Conservation (phyloP, 2,797 vertebrate genomes). For the Girardinus metallicus region DNA sequence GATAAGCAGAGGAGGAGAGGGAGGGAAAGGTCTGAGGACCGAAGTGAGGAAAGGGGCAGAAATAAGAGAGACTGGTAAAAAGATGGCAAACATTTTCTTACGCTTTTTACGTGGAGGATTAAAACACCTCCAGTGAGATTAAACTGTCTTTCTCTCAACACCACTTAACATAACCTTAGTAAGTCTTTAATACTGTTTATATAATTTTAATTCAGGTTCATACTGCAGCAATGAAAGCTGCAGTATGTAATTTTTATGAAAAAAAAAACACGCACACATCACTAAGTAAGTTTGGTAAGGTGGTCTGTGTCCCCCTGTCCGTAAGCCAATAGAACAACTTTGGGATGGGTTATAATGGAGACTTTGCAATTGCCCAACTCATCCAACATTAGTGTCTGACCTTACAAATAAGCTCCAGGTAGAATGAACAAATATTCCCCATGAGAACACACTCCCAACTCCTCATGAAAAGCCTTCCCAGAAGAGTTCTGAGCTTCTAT, state of each 20-base stretch:
- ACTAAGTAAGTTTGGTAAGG: neutral
- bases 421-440: neutral
- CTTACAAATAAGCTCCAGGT: neutral
- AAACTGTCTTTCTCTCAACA: neutral
- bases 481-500: neutral
- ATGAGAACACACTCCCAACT: neutral
- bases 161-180: neutral
- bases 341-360: neutral
- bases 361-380: neutral
- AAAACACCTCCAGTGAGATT: neutral
- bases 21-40: neutral
- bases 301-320: neutral
- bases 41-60: constrained; percentile 16
- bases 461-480: neutral
- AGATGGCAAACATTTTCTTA: constrained; percentile 21
- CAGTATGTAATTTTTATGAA: neutral
- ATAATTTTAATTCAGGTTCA: neutral
- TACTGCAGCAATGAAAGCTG: neutral
- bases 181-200: constrained; percentile 5
- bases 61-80: constrained; percentile 49
- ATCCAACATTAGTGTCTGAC: constrained; percentile 5
- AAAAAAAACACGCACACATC: no score
- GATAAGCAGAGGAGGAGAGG: constrained; percentile 29
- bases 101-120: neutral
- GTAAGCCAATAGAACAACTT: neutral